Percentiles rank a stretch among this genome's conserved stretches.
Evolutionary conservation across 1,140 invertebrate species (phyloP).

Genomic region (Scaptomyza graminum): DNA sequence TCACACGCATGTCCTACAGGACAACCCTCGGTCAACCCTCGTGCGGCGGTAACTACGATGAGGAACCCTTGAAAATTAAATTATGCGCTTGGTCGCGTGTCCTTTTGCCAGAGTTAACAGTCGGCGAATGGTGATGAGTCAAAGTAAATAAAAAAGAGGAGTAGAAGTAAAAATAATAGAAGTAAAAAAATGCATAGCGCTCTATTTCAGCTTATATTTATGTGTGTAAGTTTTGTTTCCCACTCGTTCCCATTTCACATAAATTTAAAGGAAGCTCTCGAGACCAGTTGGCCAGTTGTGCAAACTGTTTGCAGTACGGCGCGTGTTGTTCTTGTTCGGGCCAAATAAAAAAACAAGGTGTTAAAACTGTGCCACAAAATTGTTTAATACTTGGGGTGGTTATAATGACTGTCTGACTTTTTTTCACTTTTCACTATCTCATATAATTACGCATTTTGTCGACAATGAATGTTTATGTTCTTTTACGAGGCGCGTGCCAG

Average conservation of each 20-base stretch:
- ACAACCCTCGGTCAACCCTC: constrained; percentile 30
- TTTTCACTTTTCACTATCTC: constrained; percentile 21
- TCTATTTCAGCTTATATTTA: not conserved
- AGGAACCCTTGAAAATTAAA: constrained; percentile 73
- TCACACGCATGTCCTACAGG: constrained; percentile 64
- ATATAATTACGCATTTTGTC: constrained; percentile 78
- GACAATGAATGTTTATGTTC: constrained; percentile 79
- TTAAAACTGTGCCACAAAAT: constrained; percentile 80
- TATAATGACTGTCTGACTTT: constrained; percentile 56
- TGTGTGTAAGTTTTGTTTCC: not conserved
- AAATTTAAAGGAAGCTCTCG: constrained; percentile 51
- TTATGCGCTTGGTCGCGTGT: constrained; percentile 76
- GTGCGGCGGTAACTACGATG: not conserved
- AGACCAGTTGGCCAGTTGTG: constrained; percentile 30
- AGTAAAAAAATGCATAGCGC: constrained; percentile 52
- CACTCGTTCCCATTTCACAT: constrained; percentile 42
- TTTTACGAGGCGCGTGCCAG: constrained; percentile 72
- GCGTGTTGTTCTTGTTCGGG: constrained; percentile 41
- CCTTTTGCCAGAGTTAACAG: constrained; percentile 49
- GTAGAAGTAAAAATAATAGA: constrained; percentile 11
- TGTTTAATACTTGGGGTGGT: constrained; percentile 64
- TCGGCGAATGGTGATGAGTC: constrained; percentile 70
- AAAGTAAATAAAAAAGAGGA: constrained; percentile 63
- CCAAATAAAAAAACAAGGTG: constrained; percentile 61
- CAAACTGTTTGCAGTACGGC: constrained; percentile 60